A percentile compares a stretch with the other conserved stretches of the same genome.
Conservation (phyloP, 2,888 invertebrate genomes). For the Brachyopa scutellaris region DNA sequence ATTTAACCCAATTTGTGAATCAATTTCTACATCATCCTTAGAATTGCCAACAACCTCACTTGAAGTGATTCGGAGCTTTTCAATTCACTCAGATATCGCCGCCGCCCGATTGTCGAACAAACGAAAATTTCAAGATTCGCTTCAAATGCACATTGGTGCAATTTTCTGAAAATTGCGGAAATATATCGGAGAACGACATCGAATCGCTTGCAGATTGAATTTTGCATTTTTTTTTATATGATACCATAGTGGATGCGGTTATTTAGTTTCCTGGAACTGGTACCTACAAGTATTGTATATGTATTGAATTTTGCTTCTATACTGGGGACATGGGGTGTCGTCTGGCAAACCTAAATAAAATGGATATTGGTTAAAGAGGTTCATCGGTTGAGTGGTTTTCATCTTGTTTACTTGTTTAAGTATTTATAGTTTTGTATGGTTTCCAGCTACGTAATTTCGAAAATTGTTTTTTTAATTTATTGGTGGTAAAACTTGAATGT, state of each 20-base stretch:
- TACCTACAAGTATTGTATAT: too few relatives aligned
- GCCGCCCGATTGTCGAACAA: too few relatives aligned
- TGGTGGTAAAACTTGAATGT: too few relatives aligned
- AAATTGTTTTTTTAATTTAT: too few relatives aligned
- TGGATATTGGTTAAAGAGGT: not conserved
- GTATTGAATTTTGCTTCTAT: constrained; percentile 7
- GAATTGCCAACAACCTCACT: constrained; percentile 3
- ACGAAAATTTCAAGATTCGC: too few relatives aligned
- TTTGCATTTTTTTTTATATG: constrained; percentile 31
- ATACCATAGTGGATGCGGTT: constrained; percentile 22
- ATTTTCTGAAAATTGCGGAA: constrained; percentile 58
- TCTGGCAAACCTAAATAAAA: not conserved
- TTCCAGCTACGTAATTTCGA: too few relatives aligned
- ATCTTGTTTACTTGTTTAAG: not conserved
- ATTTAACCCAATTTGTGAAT: constrained; percentile 43
- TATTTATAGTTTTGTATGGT: too few relatives aligned
- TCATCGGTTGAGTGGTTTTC: not conserved
- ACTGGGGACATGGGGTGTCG: not conserved
- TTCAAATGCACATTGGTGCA: constrained; percentile 61
- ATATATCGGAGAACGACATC: constrained; percentile 54
- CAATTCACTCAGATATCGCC: not conserved
- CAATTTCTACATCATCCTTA: constrained; percentile 19
- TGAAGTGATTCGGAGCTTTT: not conserved
- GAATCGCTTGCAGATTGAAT: constrained; percentile 55
- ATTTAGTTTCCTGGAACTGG: constrained; percentile 25